Base-by-base conservation (phyloP, 2,113 vertebrate species). In the Austrofundulus limnaeus region DNA sequence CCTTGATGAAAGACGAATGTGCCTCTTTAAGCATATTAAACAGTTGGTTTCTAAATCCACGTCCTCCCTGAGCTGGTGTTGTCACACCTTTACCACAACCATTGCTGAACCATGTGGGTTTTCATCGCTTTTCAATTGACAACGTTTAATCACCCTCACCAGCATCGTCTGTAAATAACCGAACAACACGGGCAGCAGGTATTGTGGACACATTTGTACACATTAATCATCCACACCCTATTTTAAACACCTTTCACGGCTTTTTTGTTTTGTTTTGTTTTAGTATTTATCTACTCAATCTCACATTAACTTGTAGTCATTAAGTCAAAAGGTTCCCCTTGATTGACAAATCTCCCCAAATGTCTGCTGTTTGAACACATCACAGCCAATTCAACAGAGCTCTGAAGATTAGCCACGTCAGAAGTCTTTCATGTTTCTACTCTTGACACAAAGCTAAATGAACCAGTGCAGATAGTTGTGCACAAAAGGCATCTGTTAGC, bases 71-170 rank as follows among this genome's bases (percentile, higher is more conserved):
- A 20, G 66, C 57, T 54, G 49, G 43, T 34, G 58, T 81, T 67
- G 42, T 75, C 24, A 47, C 58, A n/a, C 38, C 70, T 59, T 85
- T 68, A 66, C 42, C 62, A 53, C 57, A 20, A 13, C 34, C 23
- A 20, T 65, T 47, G 28, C 31, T 63, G 19, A 39, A 53, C 25
- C 60, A 28, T 70, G 31, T 0, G 49, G 16, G 9, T 60, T 83
- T 79, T 80, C 72, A 66, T 61, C 43, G 20, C 74, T 58, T 72
- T 53, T 63, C 46, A 50, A 15, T 53, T n/a, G 38, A 50, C 57
- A 55, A 51, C 64, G 49, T 68, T 28, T 43, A 55, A 42, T 25
- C 28, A 2, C 39, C 45, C 61, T 20, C 21, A n/a, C 23, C 21
- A 21, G 34, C 15, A 43, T 43, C 20, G 23, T 46, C 60, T 14